Base-by-base conservation (phyloP, 2,797 vertebrate species). In the Bufotes viridis region DNA sequence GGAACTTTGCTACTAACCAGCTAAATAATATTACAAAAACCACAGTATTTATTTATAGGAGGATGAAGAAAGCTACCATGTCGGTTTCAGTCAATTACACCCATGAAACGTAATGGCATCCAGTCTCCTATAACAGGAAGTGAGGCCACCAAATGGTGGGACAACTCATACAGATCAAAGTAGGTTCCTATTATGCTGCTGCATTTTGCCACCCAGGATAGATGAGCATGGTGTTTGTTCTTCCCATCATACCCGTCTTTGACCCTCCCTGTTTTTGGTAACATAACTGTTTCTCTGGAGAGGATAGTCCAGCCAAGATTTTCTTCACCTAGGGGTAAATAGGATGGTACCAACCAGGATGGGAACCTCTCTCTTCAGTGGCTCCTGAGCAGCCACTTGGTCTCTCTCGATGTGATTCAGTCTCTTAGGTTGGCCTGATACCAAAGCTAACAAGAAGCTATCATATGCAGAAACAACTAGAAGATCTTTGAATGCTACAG, bases 21-120 rank as follows among this genome's bases (percentile, higher is more conserved):
- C 1, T 0, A 67, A 70, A 61, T 55, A 82, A 85, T 85, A 61
- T 63, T 65, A 84, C 12, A 18, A 84, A 11, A 57, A 63, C 60
- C 34, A 51, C 75, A 78, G n/a, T 24, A 7, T 78, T 22, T 24
- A 7, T 78, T 22, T 75, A 75, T 74, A 51, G 12, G 6, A 49
- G 12, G 10, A 34, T 10, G 12, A 11, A 15, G 20, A 51, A 42
- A 34, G n/a, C 72, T 29, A 11, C 3, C 12, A 49, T 75, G 49
- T 11, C 2, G 7, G 20, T 75, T 75, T 75, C 11, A 51, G 42
- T n/a, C 42, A 53, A 55, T 15, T 24, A 78, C n/a, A 1, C 5
- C 69, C 22, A 24, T 24, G n/a, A 11, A 78, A 55, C 13, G 6
- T 24, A 12, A 22, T 0, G 20, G 51, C 5, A 22, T 2, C 11